Evolutionary conservation across 2,797 vertebrate genomes (phyloP).

Genomic region (Podarcis lilfordi): DNA sequence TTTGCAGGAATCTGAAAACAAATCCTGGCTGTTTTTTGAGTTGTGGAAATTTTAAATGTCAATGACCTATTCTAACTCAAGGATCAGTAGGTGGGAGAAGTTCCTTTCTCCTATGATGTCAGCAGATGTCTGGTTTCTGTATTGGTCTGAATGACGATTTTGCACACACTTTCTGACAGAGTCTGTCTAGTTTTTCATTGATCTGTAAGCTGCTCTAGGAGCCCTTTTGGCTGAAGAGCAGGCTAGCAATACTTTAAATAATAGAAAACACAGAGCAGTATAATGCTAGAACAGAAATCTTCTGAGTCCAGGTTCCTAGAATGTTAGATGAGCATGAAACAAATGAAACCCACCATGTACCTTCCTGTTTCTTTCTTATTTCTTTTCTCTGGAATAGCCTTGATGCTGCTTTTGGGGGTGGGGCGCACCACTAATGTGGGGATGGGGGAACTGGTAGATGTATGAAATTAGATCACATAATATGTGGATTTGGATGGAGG

Average conservation of each 20-base stretch:
- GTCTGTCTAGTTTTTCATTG: too few relatives aligned
- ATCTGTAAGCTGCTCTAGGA: not conserved
- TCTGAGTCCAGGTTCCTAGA: not conserved
- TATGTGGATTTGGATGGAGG: not conserved
- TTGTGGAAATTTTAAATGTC: not conserved
- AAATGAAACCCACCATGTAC: not conserved
- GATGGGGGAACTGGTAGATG: not conserved
- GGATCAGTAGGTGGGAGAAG: not conserved
- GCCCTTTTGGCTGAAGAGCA: not conserved
- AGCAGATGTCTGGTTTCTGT: not conserved
- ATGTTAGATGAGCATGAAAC: not conserved
- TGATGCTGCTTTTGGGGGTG: not conserved
- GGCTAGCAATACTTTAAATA: not conserved
- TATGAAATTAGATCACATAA: not conserved
- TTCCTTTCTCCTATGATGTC: not conserved
- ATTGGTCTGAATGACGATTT: not conserved
- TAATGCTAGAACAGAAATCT: not conserved
- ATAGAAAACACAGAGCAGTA: not conserved
- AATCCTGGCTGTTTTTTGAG: not conserved
- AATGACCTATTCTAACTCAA: too few relatives aligned
- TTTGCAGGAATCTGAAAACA: too few relatives aligned
- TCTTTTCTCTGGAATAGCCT: not conserved
- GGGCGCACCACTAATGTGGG: too few relatives aligned
- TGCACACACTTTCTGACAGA: not conserved
- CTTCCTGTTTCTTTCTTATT: not conserved